Percentiles rank a stretch among this genome's conserved stretches.
Evolutionary conservation across 2,797 vertebrate genomes (phyloP).

Genomic region (Austrolebias charrua): DNA sequence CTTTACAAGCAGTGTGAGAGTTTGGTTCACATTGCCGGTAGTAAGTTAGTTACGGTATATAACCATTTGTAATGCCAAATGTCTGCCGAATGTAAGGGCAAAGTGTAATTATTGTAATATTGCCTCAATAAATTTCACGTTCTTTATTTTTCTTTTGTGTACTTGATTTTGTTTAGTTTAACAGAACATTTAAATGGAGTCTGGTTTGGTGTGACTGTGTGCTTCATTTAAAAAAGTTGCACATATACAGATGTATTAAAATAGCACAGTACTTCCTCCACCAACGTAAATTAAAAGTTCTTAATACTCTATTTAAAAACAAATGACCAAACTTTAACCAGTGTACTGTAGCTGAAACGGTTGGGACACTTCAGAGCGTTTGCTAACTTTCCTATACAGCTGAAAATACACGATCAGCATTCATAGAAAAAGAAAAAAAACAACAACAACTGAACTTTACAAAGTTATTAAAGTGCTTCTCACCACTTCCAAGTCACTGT

Average conservation of each 20-base stretch:
- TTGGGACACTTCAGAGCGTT: background rate
- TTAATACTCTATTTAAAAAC: background rate
- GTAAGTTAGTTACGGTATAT: too few relatives aligned
- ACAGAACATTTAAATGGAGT: background rate
- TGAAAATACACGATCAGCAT: rapidly evolving
- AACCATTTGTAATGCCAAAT: background rate
- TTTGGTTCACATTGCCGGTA: too few relatives aligned
- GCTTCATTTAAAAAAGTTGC: slow-evolving; percentile 10
- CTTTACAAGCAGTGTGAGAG: too few relatives aligned
- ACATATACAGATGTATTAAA: background rate
- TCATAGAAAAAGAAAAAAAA: background rate
- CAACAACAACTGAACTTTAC: rapidly evolving
- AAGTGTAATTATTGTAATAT: rapidly evolving
- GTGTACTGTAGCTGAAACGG: background rate
- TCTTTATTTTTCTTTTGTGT: rapidly evolving
- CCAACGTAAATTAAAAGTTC: too few relatives aligned
- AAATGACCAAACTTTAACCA: background rate
- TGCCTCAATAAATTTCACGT: rapidly evolving
- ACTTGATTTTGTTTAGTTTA: background rate
- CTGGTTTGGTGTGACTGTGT: background rate
- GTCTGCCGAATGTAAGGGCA: background rate
- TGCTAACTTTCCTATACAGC: slow-evolving; percentile 4
- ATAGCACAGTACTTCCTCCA: too few relatives aligned
- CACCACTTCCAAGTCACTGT: slow-evolving; percentile 87
- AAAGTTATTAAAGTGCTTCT: slow-evolving; percentile 28